Base-by-base conservation (phyloP, 2,797 vertebrate genomes). In the Lepus townsendii region DNA sequence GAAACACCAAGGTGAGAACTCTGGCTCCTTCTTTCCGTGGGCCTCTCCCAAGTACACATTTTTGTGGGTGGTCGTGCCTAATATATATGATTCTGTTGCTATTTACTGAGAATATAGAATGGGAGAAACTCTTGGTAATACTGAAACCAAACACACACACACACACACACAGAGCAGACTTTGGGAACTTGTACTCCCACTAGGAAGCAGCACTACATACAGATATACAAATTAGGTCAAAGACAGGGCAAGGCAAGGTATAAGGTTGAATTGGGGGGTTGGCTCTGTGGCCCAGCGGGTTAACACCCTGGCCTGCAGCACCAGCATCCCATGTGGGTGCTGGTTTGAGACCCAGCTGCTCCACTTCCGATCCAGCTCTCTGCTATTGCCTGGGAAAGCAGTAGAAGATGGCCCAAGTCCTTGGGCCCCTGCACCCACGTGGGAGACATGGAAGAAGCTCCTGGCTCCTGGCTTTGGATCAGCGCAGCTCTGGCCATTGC, bases 41-140 rank as follows among this genome's bases (percentile, higher is more conserved):
- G 0, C 75, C 19, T 66, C 30, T 91, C 24, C 35, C 27, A n/a
- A 50, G 32, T 35, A 79, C 14, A 54, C 6, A 47, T 50, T 35
- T 35, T 57, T 63, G 38, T 71, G 79, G 71, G 52, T 30, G 24
- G 38, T 47, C 57, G 63, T 83, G 50, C 20, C 75, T 63, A 38
- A 66, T 32, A 79, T 52, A 76, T 76, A 52, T 52, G n/a, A 24
- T 57, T 88, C n/a, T 79, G 54, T 47, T 63, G n/a, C 66, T 86
- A 71, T 72, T 91, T 82, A 26, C 12, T 82, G 75, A 89, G 38
- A 11, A 84, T 65, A n/a, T 85, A 35, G 32, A 52, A 16, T 60
- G n/a, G 77, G 73, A 68, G 82, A 91, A 66, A 62, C 35, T 83
- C 77, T 80, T 89, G 24, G n/a, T 57, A 86, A 80, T 19, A 17